Percentiles rank a stretch among this genome's conserved stretches.
phyloP scores from a whole-genome alignment of 64 coral and sea anemone species.

The Stichodactyla helianthus region DNA sequence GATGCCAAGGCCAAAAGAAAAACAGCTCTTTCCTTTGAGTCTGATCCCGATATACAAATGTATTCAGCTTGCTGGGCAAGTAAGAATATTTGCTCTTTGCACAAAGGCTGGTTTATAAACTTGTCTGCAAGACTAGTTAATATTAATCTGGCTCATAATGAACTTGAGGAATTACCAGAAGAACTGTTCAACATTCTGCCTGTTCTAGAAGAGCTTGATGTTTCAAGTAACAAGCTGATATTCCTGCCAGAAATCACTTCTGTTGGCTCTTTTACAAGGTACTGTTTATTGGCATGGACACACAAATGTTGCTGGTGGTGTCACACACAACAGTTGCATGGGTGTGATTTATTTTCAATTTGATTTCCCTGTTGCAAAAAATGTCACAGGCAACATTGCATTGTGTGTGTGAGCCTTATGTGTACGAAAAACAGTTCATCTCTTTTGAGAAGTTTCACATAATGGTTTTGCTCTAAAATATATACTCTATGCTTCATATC shows the following conservation, averaged over 20 bases:
- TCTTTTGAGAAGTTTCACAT: no score
- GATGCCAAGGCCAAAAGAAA: slow-evolving; percentile 60
- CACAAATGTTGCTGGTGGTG: no score
- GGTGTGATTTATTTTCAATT: no score
- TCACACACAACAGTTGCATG: no score
- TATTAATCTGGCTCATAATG: slow-evolving; percentile 79
- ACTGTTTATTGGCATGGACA: not conserved
- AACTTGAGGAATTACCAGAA: slow-evolving; percentile 65
- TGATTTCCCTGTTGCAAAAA: no score
- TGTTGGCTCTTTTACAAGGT: slow-evolving; percentile 46
- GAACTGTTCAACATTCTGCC: slow-evolving; percentile 86
- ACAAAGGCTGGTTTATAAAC: slow-evolving; percentile 90
- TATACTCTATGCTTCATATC: no score
- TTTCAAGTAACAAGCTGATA: slow-evolving; percentile 72
- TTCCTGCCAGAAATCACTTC: slow-evolving; percentile 66
- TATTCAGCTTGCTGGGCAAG: slow-evolving; percentile 68
- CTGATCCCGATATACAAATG: slow-evolving; percentile 62
- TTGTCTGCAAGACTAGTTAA: slow-evolving; percentile 58
- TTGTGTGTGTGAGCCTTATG: no score
- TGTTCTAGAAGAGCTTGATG: slow-evolving; percentile 71
- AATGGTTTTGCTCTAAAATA: no score
- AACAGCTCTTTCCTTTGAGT: slow-evolving; percentile 57
- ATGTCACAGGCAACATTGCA: no score
- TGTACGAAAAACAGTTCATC: no score
- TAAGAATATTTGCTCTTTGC: slow-evolving; percentile 63